Conservation (phyloP, 2,888 invertebrate species). For the Netelia virgata region DNA sequence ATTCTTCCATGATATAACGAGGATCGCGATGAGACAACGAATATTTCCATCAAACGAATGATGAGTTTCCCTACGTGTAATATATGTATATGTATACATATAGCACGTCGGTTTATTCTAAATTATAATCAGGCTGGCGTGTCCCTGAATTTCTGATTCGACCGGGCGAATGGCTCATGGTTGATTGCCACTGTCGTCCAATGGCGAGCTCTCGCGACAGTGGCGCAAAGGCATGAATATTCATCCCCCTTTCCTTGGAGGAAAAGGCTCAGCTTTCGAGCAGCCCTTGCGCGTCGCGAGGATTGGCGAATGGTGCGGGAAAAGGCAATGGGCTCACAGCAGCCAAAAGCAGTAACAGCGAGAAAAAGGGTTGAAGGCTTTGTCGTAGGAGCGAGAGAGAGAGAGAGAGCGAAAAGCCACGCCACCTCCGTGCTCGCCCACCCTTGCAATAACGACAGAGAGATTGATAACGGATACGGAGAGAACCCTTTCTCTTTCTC, state of each 20-base stretch:
- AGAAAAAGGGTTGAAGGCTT: slow-evolving; percentile 66
- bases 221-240: slow-evolving; percentile 83
- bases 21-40: not conserved
- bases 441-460: slow-evolving; percentile 75
- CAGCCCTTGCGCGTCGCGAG: slow-evolving; percentile 68
- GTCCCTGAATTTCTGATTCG: slow-evolving; percentile 73
- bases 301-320: slow-evolving; percentile 45
- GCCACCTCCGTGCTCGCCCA: slow-evolving; percentile 41
- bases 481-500: slow-evolving; percentile 3
- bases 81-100: slow-evolving; percentile 33
- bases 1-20: not conserved
- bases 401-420: slow-evolving; percentile 27
- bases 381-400: slow-evolving; percentile 65
- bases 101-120: slow-evolving; percentile 29
- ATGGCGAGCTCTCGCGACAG: slow-evolving; percentile 80
- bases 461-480: slow-evolving; percentile 83
- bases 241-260: slow-evolving; percentile 82
- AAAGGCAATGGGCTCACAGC: slow-evolving; percentile 64
- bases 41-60: slow-evolving; percentile 23
- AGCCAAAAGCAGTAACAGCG: slow-evolving; percentile 60
- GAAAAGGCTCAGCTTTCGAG: slow-evolving; percentile 75
- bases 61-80: slow-evolving; percentile 12
- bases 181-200: slow-evolving; percentile 84
- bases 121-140: slow-evolving; percentile 68
- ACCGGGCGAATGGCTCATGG: slow-evolving; percentile 73